A percentile compares a stretch with the other conserved stretches of the same genome.
Evolutionary conservation across 2,113 vertebrate species (phyloP).

Genomic region (Carettochelys insculpta): DNA sequence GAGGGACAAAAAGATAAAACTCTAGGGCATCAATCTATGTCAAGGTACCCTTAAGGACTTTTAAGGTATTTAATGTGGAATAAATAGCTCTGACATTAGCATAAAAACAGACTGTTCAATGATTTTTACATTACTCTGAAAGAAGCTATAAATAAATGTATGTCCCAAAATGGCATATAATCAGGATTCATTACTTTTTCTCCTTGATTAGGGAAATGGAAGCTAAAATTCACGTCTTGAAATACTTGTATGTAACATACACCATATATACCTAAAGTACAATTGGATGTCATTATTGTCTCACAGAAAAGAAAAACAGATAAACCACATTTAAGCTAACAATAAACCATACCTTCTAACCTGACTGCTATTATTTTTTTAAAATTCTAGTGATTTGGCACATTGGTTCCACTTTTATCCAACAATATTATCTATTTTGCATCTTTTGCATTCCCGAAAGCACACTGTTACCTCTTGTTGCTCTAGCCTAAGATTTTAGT

Average conservation of each 20-base stretch:
- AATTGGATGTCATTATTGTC: background rate
- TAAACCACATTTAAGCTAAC: background rate
- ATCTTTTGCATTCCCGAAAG: background rate
- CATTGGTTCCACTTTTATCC: background rate
- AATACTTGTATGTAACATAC: background rate
- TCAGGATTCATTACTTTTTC: background rate
- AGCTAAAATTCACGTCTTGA: background rate
- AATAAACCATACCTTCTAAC: background rate
- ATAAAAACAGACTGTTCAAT: too few species aligned
- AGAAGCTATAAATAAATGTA: background rate
- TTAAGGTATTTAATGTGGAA: background rate
- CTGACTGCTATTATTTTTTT: background rate
- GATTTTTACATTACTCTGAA: background rate
- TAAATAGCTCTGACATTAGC: too few species aligned
- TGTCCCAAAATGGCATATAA: background rate
- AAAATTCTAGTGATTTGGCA: background rate
- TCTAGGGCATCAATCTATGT: background rate
- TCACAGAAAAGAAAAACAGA: background rate
- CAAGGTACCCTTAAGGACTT: background rate
- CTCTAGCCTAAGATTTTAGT: background rate
- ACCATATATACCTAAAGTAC: background rate
- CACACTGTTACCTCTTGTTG: background rate
- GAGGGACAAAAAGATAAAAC: background rate
- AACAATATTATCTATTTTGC: background rate
- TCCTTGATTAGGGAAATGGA: background rate